phyloP scores from a whole-genome alignment of 2,888 invertebrate species.

The Allygus modestus region DNA sequence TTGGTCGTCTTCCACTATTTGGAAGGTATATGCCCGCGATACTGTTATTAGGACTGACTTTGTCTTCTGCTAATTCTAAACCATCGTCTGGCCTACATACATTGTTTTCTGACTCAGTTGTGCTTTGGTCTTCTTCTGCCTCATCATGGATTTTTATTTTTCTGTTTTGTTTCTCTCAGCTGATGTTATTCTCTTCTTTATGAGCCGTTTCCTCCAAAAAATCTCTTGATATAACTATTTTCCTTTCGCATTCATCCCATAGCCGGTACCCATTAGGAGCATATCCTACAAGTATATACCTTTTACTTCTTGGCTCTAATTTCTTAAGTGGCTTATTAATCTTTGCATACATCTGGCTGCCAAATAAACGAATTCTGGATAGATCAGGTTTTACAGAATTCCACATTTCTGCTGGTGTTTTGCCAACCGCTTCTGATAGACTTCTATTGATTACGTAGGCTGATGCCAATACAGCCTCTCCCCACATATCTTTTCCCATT shows the following conservation, averaged over 20 bases:
- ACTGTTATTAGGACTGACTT: slow-evolving; percentile 1
- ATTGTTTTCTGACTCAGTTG: background rate
- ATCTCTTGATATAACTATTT: slow-evolving; percentile 7
- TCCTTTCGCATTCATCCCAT: background rate
- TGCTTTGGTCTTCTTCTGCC: background rate
- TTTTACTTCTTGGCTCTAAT: slow-evolving; percentile 70
- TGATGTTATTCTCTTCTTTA: background rate
- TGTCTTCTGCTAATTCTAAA: background rate
- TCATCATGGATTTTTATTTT: background rate
- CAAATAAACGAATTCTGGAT: slow-evolving; percentile 71
- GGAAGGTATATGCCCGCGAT: background rate
- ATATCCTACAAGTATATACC: slow-evolving; percentile 65
- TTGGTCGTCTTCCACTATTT: no score
- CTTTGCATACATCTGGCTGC: slow-evolving; percentile 70
- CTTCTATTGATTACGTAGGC: slow-evolving; percentile 71
- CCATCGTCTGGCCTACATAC: background rate
- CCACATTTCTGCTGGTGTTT: slow-evolving; percentile 69
- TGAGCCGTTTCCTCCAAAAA: no score
- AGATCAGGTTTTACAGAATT: slow-evolving; percentile 70
- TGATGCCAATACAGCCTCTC: slow-evolving; percentile 71
- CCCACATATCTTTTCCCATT: slow-evolving; percentile 70
- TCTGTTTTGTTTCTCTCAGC: background rate
- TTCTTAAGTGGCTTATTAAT: slow-evolving; percentile 69
- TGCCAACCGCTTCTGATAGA: slow-evolving; percentile 65
- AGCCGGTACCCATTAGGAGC: slow-evolving; percentile 3